Conservation (phyloP, 2,113 vertebrate species). For the Anoplopoma fimbria region DNA sequence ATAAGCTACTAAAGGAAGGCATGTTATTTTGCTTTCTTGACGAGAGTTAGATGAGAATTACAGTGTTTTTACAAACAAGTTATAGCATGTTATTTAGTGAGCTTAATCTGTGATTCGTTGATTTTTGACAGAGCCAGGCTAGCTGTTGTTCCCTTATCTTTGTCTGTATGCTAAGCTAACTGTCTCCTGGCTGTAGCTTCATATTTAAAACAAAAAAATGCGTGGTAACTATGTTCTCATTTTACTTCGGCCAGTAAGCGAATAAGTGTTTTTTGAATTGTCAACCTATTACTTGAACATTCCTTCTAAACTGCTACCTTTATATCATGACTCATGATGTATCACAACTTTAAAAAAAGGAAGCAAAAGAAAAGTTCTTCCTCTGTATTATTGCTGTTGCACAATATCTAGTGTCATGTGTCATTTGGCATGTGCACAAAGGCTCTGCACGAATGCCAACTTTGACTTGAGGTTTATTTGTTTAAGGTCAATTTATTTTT, state of each 20-base stretch:
- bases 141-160: background rate
- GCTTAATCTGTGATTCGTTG: background rate
- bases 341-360: background rate
- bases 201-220: background rate
- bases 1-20: background rate
- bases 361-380: background rate
- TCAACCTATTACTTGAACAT: background rate
- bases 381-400: background rate
- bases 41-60: background rate
- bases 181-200: background rate
- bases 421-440: slow-evolving; percentile 2
- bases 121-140: background rate
- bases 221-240: background rate
- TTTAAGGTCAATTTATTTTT: background rate
- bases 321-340: background rate
- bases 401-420: slow-evolving; percentile 1
- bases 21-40: background rate
- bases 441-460: background rate
- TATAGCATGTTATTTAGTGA: background rate
- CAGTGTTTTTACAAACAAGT: background rate
- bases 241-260: background rate
- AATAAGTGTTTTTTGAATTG: background rate
- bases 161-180: background rate
- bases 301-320: background rate
- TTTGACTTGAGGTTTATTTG: background rate